Evolutionary conservation across 2,113 vertebrate genomes (phyloP).

Genomic region (Theropithecus gelada): DNA sequence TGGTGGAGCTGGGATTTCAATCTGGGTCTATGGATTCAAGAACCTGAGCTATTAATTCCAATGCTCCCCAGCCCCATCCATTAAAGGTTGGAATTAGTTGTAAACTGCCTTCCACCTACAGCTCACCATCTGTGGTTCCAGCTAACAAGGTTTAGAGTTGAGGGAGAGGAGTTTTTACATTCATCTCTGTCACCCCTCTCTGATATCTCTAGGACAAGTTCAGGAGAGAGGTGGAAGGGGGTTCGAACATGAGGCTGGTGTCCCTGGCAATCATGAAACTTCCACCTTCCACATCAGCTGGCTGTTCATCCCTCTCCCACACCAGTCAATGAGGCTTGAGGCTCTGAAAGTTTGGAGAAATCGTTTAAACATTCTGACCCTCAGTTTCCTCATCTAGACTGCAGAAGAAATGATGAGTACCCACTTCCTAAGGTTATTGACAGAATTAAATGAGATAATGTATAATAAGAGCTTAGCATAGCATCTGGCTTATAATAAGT

Average conservation of each 20-base stretch:
- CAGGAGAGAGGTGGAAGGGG: not conserved
- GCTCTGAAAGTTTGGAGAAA: not conserved
- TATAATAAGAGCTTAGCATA: not conserved
- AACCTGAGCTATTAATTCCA: not conserved
- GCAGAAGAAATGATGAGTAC: accelerated
- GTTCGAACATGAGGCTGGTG: not conserved
- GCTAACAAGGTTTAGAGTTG: not conserved
- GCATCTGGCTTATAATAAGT: not conserved
- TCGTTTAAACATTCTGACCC: not conserved
- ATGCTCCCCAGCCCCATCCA: not conserved
- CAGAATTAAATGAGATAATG: not conserved
- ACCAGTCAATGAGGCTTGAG: not conserved
- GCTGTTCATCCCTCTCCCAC: not conserved
- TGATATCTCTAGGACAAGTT: accelerated
- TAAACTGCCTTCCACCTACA: not conserved
- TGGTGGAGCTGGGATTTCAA: not conserved
- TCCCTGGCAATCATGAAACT: too few relatives aligned
- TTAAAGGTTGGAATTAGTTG: not conserved
- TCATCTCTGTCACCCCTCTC: not conserved
- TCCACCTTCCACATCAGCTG: not conserved
- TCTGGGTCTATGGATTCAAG: not conserved
- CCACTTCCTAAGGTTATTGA: too few relatives aligned
- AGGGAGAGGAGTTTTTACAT: not conserved
- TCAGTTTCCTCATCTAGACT: not conserved
- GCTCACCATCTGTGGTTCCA: not conserved